Percentiles rank a stretch among this genome's conserved stretches.
phyloP scores from a whole-genome alignment of 1,140 invertebrate genomes.

The Acromyrmex echinatior region DNA sequence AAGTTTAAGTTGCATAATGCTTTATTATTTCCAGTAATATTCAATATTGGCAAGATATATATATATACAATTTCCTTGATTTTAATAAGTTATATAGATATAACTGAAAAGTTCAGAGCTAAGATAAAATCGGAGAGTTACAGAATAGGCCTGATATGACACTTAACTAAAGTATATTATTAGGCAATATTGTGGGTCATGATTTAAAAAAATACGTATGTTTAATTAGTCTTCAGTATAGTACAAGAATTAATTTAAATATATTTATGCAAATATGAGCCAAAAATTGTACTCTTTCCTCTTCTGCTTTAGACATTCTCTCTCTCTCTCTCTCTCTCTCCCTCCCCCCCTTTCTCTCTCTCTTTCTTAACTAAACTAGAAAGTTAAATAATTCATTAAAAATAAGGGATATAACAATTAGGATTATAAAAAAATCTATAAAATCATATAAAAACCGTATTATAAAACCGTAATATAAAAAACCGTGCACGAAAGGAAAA shows the following conservation, averaged over 20 bases:
- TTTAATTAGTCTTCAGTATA: slow-evolving; percentile 61
- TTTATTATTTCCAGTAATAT: slow-evolving; percentile 81
- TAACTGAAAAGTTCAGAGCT: slow-evolving; percentile 64
- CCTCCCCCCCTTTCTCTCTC: no score
- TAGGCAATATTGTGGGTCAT: slow-evolving; percentile 78
- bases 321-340: no score
- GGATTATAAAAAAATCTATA: background rate
- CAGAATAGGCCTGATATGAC: slow-evolving; percentile 84
- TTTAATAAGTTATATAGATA: slow-evolving; percentile 73
- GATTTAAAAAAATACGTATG: slow-evolving; percentile 64
- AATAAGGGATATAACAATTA: background rate
- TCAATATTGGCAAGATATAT: slow-evolving; percentile 81
- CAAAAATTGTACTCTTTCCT: slow-evolving; percentile 10
- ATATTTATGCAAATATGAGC: slow-evolving; percentile 42
- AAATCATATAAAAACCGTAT: slow-evolving; percentile 5
- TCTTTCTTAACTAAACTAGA: background rate
- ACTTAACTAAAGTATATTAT: slow-evolving; percentile 74
- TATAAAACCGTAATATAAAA: background rate
- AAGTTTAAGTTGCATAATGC: slow-evolving; percentile 78
- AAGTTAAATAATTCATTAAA: slow-evolving; percentile 19
- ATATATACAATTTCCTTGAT: slow-evolving; percentile 80
- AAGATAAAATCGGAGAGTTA: slow-evolving; percentile 78
- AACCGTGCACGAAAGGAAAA: background rate
- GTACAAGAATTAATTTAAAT: slow-evolving; percentile 42
- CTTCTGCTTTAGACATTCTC: background rate